phyloP scores from a whole-genome alignment of 2,797 vertebrate genomes.

The Molothrus ater region DNA sequence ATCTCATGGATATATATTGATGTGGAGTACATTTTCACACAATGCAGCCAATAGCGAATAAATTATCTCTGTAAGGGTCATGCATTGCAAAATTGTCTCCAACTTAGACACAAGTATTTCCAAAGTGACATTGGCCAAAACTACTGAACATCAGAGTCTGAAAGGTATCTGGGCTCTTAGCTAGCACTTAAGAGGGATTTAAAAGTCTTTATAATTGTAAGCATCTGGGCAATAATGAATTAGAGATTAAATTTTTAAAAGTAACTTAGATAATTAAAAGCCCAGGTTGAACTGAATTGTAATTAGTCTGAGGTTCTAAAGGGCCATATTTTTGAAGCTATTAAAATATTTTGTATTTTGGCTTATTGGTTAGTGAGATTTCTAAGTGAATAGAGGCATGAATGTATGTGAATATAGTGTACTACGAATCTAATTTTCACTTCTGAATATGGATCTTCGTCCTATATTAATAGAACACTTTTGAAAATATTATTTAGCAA shows the following conservation, averaged over 20 bases:
- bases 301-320: neutral
- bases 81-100: neutral
- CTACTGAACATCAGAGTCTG: neutral
- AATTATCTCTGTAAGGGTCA: neutral
- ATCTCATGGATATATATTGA: neutral
- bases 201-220: neutral
- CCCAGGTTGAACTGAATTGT: neutral
- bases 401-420: neutral
- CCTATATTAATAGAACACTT: neutral
- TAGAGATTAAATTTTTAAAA: slow-evolving; percentile 16
- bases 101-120: neutral
- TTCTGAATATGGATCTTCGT: neutral
- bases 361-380: neutral
- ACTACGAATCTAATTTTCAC: neutral
- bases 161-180: neutral
- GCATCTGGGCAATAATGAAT: neutral
- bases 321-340: neutral
- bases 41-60: neutral
- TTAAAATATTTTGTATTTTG: neutral
- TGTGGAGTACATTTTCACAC: neutral
- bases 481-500: neutral
- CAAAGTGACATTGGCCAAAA: neutral
- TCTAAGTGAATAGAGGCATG: neutral
- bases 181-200: neutral
- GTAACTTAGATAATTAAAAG: slow-evolving; percentile 12